Percentiles rank a stretch among this genome's conserved stretches.
Conservation (phyloP, 2,797 vertebrate species). For the Anguilla megastoma region DNA sequence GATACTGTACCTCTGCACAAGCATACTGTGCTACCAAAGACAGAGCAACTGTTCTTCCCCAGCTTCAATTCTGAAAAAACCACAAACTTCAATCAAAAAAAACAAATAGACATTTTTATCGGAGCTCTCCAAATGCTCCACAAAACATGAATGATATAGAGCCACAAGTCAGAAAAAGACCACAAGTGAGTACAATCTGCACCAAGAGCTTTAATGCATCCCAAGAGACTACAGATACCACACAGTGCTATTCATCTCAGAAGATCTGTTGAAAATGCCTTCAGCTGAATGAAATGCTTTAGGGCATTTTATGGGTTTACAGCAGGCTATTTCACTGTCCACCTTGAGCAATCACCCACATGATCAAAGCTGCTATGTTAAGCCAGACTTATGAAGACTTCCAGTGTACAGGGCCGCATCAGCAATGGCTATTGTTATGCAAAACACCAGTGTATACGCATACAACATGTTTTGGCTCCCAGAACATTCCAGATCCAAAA, state of each 20-base stretch:
- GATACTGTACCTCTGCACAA: background rate
- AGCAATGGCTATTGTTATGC: background rate
- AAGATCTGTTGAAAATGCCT: background rate
- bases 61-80: background rate
- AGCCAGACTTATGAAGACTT: background rate
- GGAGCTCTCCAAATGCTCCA: background rate
- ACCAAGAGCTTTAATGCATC: background rate
- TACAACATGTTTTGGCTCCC: background rate
- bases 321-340: background rate
- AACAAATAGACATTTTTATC: background rate
- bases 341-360: background rate
- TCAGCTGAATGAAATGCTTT: background rate
- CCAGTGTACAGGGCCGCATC: background rate
- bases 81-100: background rate
- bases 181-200: background rate
- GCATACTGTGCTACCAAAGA: background rate
- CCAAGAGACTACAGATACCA: background rate
- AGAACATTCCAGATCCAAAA: background rate
- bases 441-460: background rate
- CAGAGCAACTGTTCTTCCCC: background rate
- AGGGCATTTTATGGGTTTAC: background rate
- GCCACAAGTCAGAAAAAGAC: background rate
- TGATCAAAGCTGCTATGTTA: background rate
- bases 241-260: background rate
- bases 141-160: background rate